Percentiles rank a stretch among this genome's conserved stretches.
Evolutionary conservation across 2,888 invertebrate genomes (phyloP).

Genomic region (Parelbella ahira): DNA sequence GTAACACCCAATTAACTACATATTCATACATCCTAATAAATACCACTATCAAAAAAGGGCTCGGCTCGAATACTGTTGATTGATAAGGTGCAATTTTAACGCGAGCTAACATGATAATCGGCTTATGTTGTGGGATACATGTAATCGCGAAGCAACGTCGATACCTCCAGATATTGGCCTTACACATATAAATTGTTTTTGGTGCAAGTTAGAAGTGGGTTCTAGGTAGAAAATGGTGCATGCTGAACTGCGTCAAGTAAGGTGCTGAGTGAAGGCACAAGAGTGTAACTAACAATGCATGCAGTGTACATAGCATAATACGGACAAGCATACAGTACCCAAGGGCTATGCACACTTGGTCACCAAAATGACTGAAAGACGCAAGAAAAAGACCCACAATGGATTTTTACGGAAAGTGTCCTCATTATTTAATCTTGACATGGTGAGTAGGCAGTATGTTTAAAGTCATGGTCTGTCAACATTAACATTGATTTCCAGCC

Average conservation of each 20-base stretch:
- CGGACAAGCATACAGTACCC: constrained; percentile 52
- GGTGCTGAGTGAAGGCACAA: constrained; percentile 72
- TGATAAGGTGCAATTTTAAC: constrained; percentile 69
- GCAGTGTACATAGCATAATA: constrained; percentile 78
- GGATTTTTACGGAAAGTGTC: constrained; percentile 94
- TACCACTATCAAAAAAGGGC: constrained; percentile 73
- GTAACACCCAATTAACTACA: constrained; percentile 72
- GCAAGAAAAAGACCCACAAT: constrained; percentile 80
- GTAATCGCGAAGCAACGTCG: constrained; percentile 52
- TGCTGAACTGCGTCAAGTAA: constrained; percentile 66
- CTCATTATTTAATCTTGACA: constrained; percentile 91
- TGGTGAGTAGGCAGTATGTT: constrained; percentile 84
- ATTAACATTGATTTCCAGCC: constrained; percentile 27
- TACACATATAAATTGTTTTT: constrained; percentile 59
- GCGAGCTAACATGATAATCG: constrained; percentile 68
- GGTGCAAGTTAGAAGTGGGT: constrained; percentile 78
- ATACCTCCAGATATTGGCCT: constrained; percentile 50
- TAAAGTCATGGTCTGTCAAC: constrained; percentile 26
- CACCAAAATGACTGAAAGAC: constrained; percentile 77
- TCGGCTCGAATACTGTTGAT: constrained; percentile 64
- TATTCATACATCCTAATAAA: constrained; percentile 67
- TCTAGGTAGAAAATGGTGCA: constrained; percentile 79
- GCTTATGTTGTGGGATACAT: constrained; percentile 57
- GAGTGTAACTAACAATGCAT: constrained; percentile 81
- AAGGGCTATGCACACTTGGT: constrained; percentile 69